Percentiles rank a stretch among this genome's conserved stretches.
Conservation (phyloP, 2,113 vertebrate species). For the Lamprotornis superbus region DNA sequence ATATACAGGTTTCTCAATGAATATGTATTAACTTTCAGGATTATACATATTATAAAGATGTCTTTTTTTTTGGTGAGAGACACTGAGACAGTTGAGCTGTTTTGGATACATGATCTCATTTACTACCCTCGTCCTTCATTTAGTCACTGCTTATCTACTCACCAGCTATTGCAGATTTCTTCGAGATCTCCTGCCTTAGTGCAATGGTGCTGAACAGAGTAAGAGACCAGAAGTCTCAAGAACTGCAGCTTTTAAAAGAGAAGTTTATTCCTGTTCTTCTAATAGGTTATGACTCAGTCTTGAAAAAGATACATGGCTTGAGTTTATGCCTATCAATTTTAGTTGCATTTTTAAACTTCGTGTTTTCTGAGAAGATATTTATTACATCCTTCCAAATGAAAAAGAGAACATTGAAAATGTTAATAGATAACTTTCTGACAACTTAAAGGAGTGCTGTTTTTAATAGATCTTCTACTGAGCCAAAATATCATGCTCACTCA, state of each 20-base stretch:
- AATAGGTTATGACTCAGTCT: neutral
- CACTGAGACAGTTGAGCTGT: neutral
- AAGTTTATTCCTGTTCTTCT: neutral
- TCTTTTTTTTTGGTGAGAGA: neutral
- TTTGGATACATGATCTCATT: neutral
- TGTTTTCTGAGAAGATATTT: neutral
- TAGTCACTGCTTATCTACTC: neutral
- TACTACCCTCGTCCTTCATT: neutral
- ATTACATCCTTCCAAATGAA: neutral
- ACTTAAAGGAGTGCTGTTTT: neutral
- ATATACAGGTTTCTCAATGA: neutral
- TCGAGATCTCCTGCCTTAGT: neutral
- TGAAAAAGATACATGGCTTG: neutral
- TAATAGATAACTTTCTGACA: neutral
- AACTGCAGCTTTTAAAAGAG: neutral
- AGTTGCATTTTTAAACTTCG: neutral
- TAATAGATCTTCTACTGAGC: neutral
- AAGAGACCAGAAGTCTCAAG: neutral
- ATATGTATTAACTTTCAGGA: neutral
- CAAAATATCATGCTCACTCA: neutral
- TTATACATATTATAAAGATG: neutral
- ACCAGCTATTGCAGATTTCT: neutral
- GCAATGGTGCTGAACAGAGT: neutral
- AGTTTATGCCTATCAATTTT: neutral
- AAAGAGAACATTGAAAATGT: neutral